phyloP scores from a whole-genome alignment of 2,888 invertebrate genomes.

The Pterobdella sp. region DNA sequence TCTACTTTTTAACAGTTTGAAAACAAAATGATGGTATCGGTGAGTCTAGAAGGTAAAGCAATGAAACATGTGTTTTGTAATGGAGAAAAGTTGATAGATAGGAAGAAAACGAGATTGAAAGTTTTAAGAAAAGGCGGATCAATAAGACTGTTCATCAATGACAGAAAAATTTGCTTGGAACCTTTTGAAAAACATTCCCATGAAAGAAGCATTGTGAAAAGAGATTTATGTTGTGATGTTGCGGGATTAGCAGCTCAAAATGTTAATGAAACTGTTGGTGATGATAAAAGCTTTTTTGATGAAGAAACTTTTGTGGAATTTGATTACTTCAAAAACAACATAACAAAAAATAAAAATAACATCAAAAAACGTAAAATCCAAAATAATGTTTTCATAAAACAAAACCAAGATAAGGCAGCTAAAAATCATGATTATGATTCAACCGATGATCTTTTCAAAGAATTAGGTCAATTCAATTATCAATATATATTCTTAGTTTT shows the following conservation, averaged over 20 bases:
- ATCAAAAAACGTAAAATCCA: too few relatives aligned
- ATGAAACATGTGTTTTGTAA: neutral
- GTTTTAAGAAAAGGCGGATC: constrained; percentile 1
- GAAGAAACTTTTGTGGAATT: too few relatives aligned
- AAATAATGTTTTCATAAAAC: too few relatives aligned
- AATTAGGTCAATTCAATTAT: too few relatives aligned
- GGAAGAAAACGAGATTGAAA: neutral
- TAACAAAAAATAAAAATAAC: too few relatives aligned
- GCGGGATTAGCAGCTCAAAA: neutral
- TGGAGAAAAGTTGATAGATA: neutral
- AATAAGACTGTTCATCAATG: neutral
- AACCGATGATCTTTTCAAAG: neutral
- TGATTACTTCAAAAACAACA: too few relatives aligned
- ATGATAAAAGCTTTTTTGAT: neutral
- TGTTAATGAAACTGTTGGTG: neutral
- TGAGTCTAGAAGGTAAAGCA: neutral
- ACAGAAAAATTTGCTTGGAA: neutral
- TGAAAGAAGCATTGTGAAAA: neutral
- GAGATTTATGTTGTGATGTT: neutral
- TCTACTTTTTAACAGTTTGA: neutral
- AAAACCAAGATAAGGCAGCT: too few relatives aligned
- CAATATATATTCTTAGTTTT: too few relatives aligned
- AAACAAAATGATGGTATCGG: neutral
- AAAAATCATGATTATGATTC: neutral
- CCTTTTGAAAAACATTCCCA: neutral